Evolutionary conservation across 2,888 invertebrate genomes (phyloP).

Genomic region (Drosophila imparisetae): DNA sequence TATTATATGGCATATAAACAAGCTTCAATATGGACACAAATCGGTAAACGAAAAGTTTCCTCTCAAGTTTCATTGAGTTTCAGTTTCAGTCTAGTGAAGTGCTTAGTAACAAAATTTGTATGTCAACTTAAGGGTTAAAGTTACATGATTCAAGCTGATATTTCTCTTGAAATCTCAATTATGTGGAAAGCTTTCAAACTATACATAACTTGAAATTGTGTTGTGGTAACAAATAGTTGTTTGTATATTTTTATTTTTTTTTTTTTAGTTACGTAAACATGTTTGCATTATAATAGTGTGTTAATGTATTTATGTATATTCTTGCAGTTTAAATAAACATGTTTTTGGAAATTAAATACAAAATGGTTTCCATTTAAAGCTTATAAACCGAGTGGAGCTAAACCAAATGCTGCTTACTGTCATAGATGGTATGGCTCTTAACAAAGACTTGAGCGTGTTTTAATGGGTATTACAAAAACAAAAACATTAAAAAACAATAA

Average conservation of each 20-base stretch:
- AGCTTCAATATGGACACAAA: slow-evolving; percentile 5
- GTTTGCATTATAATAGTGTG: slow-evolving; percentile 18
- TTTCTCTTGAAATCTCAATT: slow-evolving; percentile 18
- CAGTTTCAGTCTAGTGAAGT: slow-evolving; percentile 29
- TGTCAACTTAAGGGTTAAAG: slow-evolving; percentile 25
- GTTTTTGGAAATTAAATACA: slow-evolving; percentile 33
- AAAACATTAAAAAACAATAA: slow-evolving; percentile 27
- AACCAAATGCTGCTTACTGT: slow-evolving; percentile 29
- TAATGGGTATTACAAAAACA: slow-evolving; percentile 19
- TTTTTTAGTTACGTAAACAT: slow-evolving; percentile 22
- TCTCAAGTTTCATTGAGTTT: slow-evolving; percentile 7
- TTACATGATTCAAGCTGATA: slow-evolving; percentile 28
- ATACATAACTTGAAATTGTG: slow-evolving; percentile 19
- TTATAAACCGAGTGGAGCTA: slow-evolving; percentile 25
- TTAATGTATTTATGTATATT: slow-evolving; percentile 22
- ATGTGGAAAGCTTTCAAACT: slow-evolving; percentile 40
- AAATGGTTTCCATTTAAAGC: slow-evolving; percentile 47
- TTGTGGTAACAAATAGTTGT: slow-evolving; percentile 26
- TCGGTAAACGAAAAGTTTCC: slow-evolving; percentile 3
- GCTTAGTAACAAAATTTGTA: slow-evolving; percentile 3
- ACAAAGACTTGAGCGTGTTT: slow-evolving; percentile 40
- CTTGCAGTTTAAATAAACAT: slow-evolving; percentile 18
- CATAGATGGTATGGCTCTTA: slow-evolving; percentile 33
- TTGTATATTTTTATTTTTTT: slow-evolving; percentile 29
- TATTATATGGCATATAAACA: slow-evolving; percentile 5